These are phyloP conservation scores for Cactoblastis cactorum DNA, from an alignment of 2,888 invertebrate species.

Conservation along the genomic window DNA sequence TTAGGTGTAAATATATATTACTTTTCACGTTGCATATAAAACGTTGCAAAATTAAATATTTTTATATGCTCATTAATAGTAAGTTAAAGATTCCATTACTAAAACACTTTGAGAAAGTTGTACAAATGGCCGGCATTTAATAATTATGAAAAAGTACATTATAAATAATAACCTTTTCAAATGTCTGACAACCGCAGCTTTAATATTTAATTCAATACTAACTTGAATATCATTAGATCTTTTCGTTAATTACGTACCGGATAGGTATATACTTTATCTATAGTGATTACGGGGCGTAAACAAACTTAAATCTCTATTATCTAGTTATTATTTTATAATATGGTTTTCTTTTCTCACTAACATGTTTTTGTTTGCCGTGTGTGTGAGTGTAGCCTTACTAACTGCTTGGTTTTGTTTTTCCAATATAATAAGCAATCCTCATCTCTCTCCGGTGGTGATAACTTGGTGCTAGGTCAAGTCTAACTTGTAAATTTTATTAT, in stretches of 20 bases:
- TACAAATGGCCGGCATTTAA: conserved; percentile 60
- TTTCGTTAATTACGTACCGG: conserved; percentile 29
- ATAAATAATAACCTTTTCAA: conserved; percentile 27
- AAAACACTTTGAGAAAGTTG: conserved; percentile 28
- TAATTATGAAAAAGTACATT: conserved; percentile 15
- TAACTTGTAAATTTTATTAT: conserved; percentile 25
- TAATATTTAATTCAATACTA: conserved; percentile 31
- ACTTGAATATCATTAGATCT: conserved; percentile 33
- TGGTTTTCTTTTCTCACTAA: conserved; percentile 51
- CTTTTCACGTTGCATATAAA: neutral
- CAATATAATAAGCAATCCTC: conserved; percentile 35
- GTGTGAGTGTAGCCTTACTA: conserved; percentile 60
- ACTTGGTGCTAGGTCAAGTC: conserved; percentile 62
- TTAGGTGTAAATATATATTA: neutral
- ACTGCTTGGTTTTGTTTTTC: conserved; percentile 46
- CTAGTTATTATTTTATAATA: conserved; percentile 25
- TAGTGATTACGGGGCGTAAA: conserved; percentile 1
- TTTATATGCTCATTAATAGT: conserved; percentile 4
- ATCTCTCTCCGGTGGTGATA: conserved; percentile 54
- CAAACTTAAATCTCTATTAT: conserved; percentile 17
- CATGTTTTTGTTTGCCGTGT: conserved; percentile 48
- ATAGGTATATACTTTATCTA: conserved; percentile 15
- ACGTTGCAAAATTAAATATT: neutral
- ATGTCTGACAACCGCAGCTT: conserved; percentile 59
- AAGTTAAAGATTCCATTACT: neutral